Evolutionary conservation across 2,113 vertebrate species (phyloP), one percentile per base, ranked within the genome.

Genomic region (Callopanchax toddi): DNA sequence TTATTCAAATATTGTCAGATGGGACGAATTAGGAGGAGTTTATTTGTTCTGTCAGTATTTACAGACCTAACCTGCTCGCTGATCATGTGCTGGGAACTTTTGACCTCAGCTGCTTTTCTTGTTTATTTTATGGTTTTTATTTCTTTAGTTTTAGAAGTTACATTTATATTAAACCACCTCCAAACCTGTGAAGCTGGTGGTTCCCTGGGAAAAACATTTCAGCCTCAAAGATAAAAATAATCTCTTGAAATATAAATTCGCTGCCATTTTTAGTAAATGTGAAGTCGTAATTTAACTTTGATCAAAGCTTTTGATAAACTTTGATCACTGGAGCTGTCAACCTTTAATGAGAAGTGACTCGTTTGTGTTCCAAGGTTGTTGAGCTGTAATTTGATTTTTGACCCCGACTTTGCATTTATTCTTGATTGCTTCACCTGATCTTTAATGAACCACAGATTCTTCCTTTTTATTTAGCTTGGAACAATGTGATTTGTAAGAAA

Each of bases 31-130:
- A 0, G 20, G 20, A 53, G 15, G 10, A 22, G 16, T 60, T 34
- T 53, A 34, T 63, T 56, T 26, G 73, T 83, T 79, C 65, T 72
- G 49, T 10, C 64, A 3, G 29, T 54, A 55, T 70, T 67, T 40
- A 1, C 46, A 56, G 20, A 73, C 58, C 0, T 17, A 29, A 58
- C 13, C 37, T 5, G 20, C 16, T 48, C 3, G 45, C 49, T 55
- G 66, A 50, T 15, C 65, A 18, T 32, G 20, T 22, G 29, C 34
- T 49, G 37, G 51, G 55, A 66, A 57, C n/a, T 57, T 60, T 13
- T 77, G 44, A 49, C 76, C 64, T 74, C 21, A n/a, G 45, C 45
- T 26, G 1, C 32, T 17, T 60, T 39, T 46, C 10, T 6, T 44
- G 32, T 51, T 39, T 34, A 18, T 34, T 60, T 7, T 23, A 4